Evolutionary conservation across 1,140 invertebrate species (phyloP), one percentile per base, ranked within the genome.

Genomic region (Apis cerana): DNA sequence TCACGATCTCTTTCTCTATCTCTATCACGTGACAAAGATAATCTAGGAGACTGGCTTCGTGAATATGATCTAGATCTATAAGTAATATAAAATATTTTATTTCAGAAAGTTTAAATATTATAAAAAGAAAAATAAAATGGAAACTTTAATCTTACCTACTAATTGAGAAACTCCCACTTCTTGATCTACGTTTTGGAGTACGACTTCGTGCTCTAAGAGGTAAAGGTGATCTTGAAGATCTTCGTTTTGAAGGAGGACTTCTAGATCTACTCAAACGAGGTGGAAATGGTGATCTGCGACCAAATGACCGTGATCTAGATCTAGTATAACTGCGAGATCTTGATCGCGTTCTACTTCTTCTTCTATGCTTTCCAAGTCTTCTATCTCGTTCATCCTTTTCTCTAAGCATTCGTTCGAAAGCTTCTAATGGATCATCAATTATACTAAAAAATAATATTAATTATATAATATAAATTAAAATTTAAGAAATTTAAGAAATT

Each of bases 381-480:
- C 96, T 94, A 77, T 96, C 95, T 59, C 96, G 94, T 91, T 96
- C 96, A 92, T 98, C 97, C 93, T 97, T 98, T 91, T 98, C 97
- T 81, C 96, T 95, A 83, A 98, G 95, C 93, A 98, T 97, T 84
- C 97, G 94, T 91, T 98, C 96, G 92, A 98, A 98, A 70, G 97
- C 97, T 91, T 97, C 97, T 85, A 98, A 91, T 15, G 97, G 97
- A 93, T 98, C 97, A 89, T 97, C 96, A 72, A 97, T 96, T n/a
- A 96, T 94, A 43, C 96, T 97, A 87, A 64, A 93, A 90, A 76
- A 88, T 86, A 74, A 75, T 88, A 68, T 79, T 52, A 19, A 59
- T 58, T 61, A 64, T 19, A 56, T 9, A 48, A 33, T 21, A 64
- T 33, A 17, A 17, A 54, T 27, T 21, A 27, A 50, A 48, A 71